Base-by-base conservation (phyloP, 2,797 vertebrate genomes). In the Pogoniulus pusillus region DNA sequence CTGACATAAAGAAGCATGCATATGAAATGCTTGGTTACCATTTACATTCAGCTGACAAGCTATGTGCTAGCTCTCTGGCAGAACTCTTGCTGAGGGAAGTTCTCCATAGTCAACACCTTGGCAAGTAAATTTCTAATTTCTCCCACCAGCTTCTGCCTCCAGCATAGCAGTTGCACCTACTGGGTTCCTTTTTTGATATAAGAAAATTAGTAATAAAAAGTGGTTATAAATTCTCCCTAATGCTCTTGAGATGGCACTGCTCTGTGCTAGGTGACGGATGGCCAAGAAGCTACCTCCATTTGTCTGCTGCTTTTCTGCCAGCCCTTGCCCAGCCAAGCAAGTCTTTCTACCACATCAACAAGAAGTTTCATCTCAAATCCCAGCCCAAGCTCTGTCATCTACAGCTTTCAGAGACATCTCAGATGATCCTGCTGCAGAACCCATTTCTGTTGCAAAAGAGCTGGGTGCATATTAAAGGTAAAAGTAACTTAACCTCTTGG, bases 251-350 rank as follows among this genome's bases (percentile, higher is more conserved):
- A 37, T 26, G 8, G 20, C 20, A 27, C 5, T 16, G 17, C 16
- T 19, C 17, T n/a, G 15, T 0, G 41, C 16, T n/a, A 83, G 2
- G 1, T 9, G 34, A 53, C 0, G 3, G 18, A 54, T 30, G 15
- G 51, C 34, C 15, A 30, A 75, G n/a, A 41, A 78, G 41, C 6
- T 24, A 45, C 34, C 63, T 84, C 24, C 53, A 16, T n/a, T 32
- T 6, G 7, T 3, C 59, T 51, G 47, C 43, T 66, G 41, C 47
- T 64, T 34, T 69, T 30, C 55, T 62, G 58, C 51, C 16, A 45
- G 24, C 39, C 75, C 43, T 24, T 20, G 26, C 17, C 19, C 16
- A 69, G 19, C 55, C 11, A 62, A 58, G 32, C 10, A 43, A 49
- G 29, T 35, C 68, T 45, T 70, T 41, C 34, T 32, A 77, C 6